phyloP scores from a whole-genome alignment of 2,113 vertebrate genomes.

The Bos taurus region ARS-UCD2.0 NC_037330.1:51583001-51583500 shows the following conservation, averaged over 20 bases:
- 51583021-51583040: neutral
- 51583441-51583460: neutral
- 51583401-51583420: neutral
- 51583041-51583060: neutral
- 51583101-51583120: neutral
- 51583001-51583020: conserved; percentile 12
- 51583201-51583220: neutral
- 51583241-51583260: neutral
- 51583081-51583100: neutral
- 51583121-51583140: neutral
- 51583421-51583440: too few species aligned
- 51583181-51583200: neutral
- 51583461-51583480: neutral
- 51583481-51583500: neutral
- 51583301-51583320: neutral
- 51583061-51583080: neutral
- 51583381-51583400: neutral
- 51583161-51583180: neutral
- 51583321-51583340: neutral
- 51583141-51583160: neutral
- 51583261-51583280: neutral
- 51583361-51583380: neutral
- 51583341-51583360: neutral
- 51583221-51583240: neutral
- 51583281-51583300: neutral